Evolutionary conservation across 1,140 invertebrate genomes (phyloP).

Genomic region (Danaus melanippus): DNA sequence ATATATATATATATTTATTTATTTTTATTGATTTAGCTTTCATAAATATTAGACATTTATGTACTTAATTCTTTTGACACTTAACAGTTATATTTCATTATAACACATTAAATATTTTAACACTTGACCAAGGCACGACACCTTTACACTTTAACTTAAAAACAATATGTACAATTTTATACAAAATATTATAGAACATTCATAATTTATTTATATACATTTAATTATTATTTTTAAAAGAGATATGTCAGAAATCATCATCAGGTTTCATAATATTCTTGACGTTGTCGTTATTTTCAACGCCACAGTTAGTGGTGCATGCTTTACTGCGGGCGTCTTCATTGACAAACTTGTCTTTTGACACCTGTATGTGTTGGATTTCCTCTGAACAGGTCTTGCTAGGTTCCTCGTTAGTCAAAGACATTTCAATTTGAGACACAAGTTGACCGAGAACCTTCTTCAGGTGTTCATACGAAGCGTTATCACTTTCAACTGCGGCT

Average conservation of each 20-base stretch:
- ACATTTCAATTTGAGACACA: conserved; percentile 54
- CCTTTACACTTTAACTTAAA: conserved; percentile 12
- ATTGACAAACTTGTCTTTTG: conserved; percentile 20
- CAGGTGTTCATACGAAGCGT: conserved; percentile 52
- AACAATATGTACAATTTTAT: conserved; percentile 22
- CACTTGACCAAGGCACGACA: conserved; percentile 18
- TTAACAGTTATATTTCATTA: no score
- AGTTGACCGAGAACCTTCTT: conserved; percentile 54
- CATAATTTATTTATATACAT: conserved; percentile 5
- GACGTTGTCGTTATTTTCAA: conserved; percentile 3
- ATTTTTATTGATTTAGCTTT: no score
- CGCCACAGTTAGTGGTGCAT: conserved; percentile 6
- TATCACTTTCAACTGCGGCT: conserved; percentile 20
- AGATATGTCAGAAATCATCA: conserved; percentile 14
- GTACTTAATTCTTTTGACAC: no score
- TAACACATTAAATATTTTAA: no score
- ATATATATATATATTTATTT: no score
- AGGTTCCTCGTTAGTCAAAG: conserved; percentile 36
- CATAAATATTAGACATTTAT: no score
- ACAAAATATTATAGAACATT: conserved; percentile 10
- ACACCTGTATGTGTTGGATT: conserved; percentile 9
- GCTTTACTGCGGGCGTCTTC: conserved; percentile 10
- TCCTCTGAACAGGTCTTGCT: conserved; percentile 21
- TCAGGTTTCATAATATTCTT: neutral
- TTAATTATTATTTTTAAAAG: neutral